phyloP scores from a whole-genome alignment of 1,140 invertebrate species.

The Matsumurasca onukii region DNA sequence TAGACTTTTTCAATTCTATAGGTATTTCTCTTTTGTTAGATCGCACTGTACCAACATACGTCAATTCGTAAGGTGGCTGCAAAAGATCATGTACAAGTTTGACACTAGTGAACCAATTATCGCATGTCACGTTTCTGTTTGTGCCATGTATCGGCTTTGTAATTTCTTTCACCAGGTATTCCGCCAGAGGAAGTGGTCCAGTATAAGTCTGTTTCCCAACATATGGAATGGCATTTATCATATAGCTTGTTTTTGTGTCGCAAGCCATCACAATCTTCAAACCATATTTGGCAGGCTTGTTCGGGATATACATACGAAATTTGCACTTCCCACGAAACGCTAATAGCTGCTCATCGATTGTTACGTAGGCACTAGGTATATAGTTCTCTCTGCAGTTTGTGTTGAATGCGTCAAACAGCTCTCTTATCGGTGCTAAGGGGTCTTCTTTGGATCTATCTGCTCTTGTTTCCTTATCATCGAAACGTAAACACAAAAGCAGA shows the following conservation, averaged over 20 bases:
- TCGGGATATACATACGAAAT: neutral
- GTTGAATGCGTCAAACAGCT: constrained; percentile 39
- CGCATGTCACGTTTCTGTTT: constrained; percentile 44
- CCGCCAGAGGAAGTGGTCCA: constrained; percentile 19
- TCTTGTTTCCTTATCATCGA: constrained; percentile 45
- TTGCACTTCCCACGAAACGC: constrained; percentile 12
- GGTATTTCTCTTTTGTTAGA: too few species aligned
- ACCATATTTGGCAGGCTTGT: neutral
- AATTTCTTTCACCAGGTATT: constrained; percentile 17
- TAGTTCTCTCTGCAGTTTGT: constrained; percentile 42
- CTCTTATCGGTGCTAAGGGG: constrained; percentile 40
- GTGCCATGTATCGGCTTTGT: constrained; percentile 37
- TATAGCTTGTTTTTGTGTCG: neutral
- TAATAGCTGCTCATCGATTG: constrained; percentile 33
- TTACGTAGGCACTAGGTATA: constrained; percentile 36
- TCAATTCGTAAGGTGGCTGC: too few species aligned
- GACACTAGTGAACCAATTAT: constrained; percentile 33
- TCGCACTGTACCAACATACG: too few species aligned
- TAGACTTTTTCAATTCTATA: neutral
- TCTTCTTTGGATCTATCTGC: constrained; percentile 35
- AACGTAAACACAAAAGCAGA: constrained; percentile 43
- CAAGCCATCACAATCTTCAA: neutral
- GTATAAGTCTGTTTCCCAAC: neutral
- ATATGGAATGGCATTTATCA: neutral
- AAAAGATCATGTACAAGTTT: too few species aligned